Percentiles rank a stretch among this genome's conserved stretches.
phyloP scores from a whole-genome alignment of 2,888 invertebrate genomes.

The Heteropelma amictum region DNA sequence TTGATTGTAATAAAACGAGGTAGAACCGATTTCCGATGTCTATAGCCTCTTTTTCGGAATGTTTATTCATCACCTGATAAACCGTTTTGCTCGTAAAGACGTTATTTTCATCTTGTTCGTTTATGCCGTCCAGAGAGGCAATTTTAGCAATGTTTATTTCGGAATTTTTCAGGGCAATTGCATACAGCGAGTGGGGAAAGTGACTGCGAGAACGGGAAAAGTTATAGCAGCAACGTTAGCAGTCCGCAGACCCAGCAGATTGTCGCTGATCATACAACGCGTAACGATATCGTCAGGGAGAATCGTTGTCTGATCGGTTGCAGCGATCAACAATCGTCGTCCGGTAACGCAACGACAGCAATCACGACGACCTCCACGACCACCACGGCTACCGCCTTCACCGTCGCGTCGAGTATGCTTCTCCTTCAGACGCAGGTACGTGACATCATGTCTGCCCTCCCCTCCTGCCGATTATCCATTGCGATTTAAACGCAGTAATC shows the following conservation, averaged over 20 bases:
- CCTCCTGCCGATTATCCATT: no score
- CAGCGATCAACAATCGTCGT: conserved; percentile 31
- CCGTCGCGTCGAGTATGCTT: conserved; percentile 91
- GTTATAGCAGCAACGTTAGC: conserved; percentile 67
- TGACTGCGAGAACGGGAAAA: conserved; percentile 63
- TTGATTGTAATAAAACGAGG: no score
- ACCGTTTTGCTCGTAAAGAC: no score
- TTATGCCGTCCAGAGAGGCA: no score
- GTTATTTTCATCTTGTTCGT: no score
- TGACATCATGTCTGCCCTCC: no score
- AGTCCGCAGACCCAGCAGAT: conserved; percentile 44
- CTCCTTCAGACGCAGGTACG: conserved; percentile 94
- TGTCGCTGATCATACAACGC: no score
- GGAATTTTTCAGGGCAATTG: conserved; percentile 69
- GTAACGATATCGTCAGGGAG: conserved; percentile 61
- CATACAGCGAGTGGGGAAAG: conserved; percentile 73
- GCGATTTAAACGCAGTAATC: no score
- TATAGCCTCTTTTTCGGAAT: no score
- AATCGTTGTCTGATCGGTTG: conserved; percentile 37
- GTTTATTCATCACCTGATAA: no score
- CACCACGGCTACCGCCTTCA: conserved; percentile 81
- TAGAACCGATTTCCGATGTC: no score
- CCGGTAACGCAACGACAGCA: conserved; percentile 67
- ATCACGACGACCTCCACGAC: conserved; percentile 78
- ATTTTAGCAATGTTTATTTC: background rate